Evolutionary conservation across 2,113 vertebrate genomes (phyloP).

Genomic region (Dascyllus trimaculatus): DNA sequence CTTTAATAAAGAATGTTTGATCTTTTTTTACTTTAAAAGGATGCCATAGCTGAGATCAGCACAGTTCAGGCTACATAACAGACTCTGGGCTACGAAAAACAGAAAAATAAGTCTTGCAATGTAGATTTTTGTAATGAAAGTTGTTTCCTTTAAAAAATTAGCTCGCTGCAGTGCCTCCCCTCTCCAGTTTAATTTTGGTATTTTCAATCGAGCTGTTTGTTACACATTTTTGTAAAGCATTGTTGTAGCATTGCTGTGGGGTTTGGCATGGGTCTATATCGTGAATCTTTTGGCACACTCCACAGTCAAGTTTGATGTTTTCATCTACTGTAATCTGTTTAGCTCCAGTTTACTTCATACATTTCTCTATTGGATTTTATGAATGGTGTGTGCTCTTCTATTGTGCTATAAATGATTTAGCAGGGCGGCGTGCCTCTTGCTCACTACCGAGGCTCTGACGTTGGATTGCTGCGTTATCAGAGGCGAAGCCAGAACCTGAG

Average conservation of each 20-base stretch:
- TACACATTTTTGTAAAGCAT: slow-evolving; percentile 23
- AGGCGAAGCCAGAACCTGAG: slow-evolving; percentile 61
- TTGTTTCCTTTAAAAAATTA: slow-evolving; percentile 10
- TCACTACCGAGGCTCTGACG: slow-evolving; percentile 41
- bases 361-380: slow-evolving; percentile 65
- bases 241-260: slow-evolving; percentile 37
- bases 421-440: slow-evolving; percentile 42
- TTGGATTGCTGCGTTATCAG: slow-evolving; percentile 64
- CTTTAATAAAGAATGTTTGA: slow-evolving; percentile 17
- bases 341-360: slow-evolving; percentile 64
- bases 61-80: not conserved
- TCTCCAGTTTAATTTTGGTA: slow-evolving; percentile 20
- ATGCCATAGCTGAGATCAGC: not conserved
- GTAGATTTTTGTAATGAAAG: slow-evolving; percentile 21
- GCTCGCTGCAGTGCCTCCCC: not conserved
- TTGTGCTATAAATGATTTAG: slow-evolving; percentile 79
- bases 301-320: slow-evolving; percentile 66
- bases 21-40: slow-evolving; percentile 16
- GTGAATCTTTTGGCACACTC: slow-evolving; percentile 34
- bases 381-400: slow-evolving; percentile 60
- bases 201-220: slow-evolving; percentile 42
- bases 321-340: slow-evolving; percentile 73
- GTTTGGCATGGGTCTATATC: slow-evolving; percentile 16
- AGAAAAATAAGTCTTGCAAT: not conserved
- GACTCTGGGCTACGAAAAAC: not conserved